Evolutionary conservation across 2,888 invertebrate species (phyloP), one percentile per base, ranked within the genome.

Genomic region (Cyclophora albipunctata): DNA sequence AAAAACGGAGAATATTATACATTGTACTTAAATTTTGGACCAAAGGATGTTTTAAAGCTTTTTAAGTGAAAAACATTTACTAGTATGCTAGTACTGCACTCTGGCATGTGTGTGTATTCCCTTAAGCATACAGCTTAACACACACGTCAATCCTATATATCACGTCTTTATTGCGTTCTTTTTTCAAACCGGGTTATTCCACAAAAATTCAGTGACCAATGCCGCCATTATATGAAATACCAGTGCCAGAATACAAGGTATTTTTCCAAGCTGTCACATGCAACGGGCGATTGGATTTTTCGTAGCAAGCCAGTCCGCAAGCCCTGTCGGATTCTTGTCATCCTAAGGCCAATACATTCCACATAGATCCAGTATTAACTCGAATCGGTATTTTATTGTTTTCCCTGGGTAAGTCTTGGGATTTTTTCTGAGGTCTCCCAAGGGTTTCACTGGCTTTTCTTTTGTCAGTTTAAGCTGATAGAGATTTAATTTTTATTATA

Each of bases 311-410:
- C 50, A 48, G 48, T 54, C 55, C 42, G 47, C 48, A 40, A 52
- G 50, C 54, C 54, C 49, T 53, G 58, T 59, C 54, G 55, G 58
- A 59, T 61, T 50, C 52, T 54, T 57, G 60, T 61, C 60, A 57
- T 50, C 53, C 53, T 51, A 54, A 57, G 54, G 51, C 55, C 55
- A 60, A 60, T 54, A 54, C 54, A 58, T 61, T 56, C 56, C 57
- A 54, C 55, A 58, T 56, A 58, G 54, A 59, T 51, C 51, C 55
- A 52, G 57, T 59, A 61, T 59, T 61, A 57, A 59, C 54, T 61
- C 51, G 48, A 58, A 53, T 52, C 46, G 59, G 54, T 58, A 61
- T 61, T 61, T 58, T 56, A 59, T 61, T 61, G 61, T 59, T 61
- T 58, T 54, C 52, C 45, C 40, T 52, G 41, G 45, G 52, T 55